Evolutionary conservation across 2,113 vertebrate genomes (phyloP), one percentile per base, ranked within the genome.

Genomic region (Gasterosteus nipponicus): DNA sequence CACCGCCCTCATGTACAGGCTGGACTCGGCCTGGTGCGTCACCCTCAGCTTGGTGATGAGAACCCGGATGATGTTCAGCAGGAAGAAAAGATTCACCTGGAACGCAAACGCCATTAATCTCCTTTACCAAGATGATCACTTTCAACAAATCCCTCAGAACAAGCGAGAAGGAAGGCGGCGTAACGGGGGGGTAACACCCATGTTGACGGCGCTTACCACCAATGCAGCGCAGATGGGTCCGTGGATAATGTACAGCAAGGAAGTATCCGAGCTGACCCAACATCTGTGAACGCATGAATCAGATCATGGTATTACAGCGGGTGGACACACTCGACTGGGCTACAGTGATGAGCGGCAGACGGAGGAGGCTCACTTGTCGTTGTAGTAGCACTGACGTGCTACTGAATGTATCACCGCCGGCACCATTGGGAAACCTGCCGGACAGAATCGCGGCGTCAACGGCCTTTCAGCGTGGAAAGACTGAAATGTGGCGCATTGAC

Each of bases 1-100:
- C 72, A 99, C 98, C 0, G 98, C 97, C 74, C 98, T 95, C 97
- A 99, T 99, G 91, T 99, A 99, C 10, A 99, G 96, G 80, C 96
- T 97, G 85, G 96, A 97, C 86, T 99, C 98, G 0, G 97, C 96
- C 86, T 96, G 96, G 91, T 99, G 98, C 0, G 98, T 99, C 62
- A 98, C 97, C 56, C 96, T 96, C 80, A 99, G 93, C 89, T 99
- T 99, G 29, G 97, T 99, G 86, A 99, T 97, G 70, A 99, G 95
- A 39, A 99, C 97, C 1, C 97, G 96, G 0, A 99, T 96, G 0
- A 99, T 99, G 73, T 99, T 99, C 26, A 99, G 89, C 35, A 99
- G 93, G 91, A 99, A 99, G 86, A 99, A 99, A 0, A 99, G 95
- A 86, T 99, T 99, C 49, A 99, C 96, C 98, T 99, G 82, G 2